Percentiles rank a stretch among this genome's conserved stretches.
phyloP scores from a whole-genome alignment of 1,140 invertebrate species.

The Musca vetustissima region DNA sequence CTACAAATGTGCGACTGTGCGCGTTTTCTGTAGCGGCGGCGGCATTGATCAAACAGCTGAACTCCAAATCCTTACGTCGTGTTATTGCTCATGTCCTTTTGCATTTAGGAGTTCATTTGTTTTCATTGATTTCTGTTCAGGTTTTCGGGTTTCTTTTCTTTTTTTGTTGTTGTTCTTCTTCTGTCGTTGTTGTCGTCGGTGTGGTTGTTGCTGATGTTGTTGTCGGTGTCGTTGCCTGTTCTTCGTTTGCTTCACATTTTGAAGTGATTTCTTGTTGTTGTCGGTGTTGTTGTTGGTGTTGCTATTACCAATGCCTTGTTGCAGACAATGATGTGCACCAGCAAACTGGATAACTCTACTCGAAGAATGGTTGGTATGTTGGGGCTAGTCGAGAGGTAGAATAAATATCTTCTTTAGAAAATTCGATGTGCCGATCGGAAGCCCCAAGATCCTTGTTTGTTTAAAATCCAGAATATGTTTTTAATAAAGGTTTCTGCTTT shows the following conservation, averaged over 20 bases:
- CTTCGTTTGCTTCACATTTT: not conserved
- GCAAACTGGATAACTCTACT: too few relatives aligned
- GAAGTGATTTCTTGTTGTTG: not conserved
- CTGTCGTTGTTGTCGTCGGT: not conserved
- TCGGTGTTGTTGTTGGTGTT: constrained; percentile 3
- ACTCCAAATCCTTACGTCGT: constrained; percentile 26
- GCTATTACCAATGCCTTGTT: constrained; percentile 2
- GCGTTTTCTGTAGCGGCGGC: constrained; percentile 15
- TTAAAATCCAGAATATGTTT: too few relatives aligned
- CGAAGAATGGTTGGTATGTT: too few relatives aligned
- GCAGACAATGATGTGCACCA: constrained; percentile 5
- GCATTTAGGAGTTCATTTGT: constrained; percentile 27
- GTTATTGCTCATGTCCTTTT: constrained; percentile 28
- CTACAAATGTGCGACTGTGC: constrained; percentile 25
- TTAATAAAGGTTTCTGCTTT: too few relatives aligned
- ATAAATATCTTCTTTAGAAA: too few relatives aligned
- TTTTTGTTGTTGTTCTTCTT: too few relatives aligned
- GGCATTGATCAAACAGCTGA: constrained; percentile 23
- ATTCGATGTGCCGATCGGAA: too few relatives aligned
- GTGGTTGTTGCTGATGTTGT: not conserved
- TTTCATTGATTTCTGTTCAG: constrained; percentile 16
- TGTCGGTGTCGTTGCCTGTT: not conserved
- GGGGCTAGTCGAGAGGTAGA: too few relatives aligned
- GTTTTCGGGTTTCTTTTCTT: constrained; percentile 15
- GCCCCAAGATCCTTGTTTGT: too few relatives aligned